Base-by-base conservation (phyloP, 2,888 invertebrate genomes). In the Anticlea derivata region DNA sequence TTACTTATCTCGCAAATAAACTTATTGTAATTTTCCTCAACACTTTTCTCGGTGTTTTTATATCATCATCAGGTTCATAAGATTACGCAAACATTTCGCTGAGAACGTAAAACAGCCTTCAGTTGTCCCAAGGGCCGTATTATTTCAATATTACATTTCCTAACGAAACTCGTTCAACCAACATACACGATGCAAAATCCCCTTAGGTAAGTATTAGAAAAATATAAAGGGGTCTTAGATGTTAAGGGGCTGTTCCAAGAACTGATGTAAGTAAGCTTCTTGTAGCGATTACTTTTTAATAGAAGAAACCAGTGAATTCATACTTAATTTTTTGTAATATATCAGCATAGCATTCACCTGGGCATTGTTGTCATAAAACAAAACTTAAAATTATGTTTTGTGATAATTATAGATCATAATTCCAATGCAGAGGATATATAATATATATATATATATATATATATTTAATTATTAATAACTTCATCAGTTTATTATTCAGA, bases 131-230 rank as follows among this genome's bases (percentile, higher is more conserved):
- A 41, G 37, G 53, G 58, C 50, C 46, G 49, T 54, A 58, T 55
- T 59, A 59, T 55, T 61, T 51, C 62, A 70, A 70, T 68, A 69
- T 65, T 58, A 76, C 70, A 78, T 83, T 81, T 78, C 70, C 74
- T 77, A 75, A 74, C 68, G 60, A 67, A 73, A 72, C 64, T 65
- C 75, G 68, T 74, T 75, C 71, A 77, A 70, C 51, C 50, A 58
- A 72, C 68, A 72, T 78, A 70, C 71, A 78, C 79, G 75, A 80
- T 78, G 80, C 75, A 78, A 73, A 80, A 80, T 81, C 78, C 79
- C 78, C 74, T 77, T 40, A 69, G 78, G 78, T 49, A 75, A 77
- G 80, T 82, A 84, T 86, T 85, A 86, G 80, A 82, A 84, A 83
- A 81, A 84, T 86, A 81, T 84, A 81, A 81, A 70, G 62, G 65